Base-by-base conservation (phyloP, 53 echinoderm and acorn worm genomes). In the Stichopus horrens region DNA sequence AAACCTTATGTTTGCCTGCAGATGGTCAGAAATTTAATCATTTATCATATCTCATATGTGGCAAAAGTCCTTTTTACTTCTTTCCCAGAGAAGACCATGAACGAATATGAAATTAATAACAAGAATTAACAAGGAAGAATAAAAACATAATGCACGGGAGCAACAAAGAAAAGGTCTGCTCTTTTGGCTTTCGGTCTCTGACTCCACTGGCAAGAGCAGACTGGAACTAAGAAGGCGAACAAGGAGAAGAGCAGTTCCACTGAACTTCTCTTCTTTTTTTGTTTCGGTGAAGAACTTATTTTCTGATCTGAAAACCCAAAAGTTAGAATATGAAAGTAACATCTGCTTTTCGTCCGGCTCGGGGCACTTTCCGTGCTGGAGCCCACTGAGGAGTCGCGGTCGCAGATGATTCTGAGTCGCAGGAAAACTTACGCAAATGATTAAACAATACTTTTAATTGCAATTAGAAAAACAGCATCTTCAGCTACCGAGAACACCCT, bases 391-490 rank as follows among this genome's bases (percentile, higher is more conserved):
- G n/a, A 20, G 58, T 57, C 14, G 20, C 56, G 57, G 56, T 80
- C n/a, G 57, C 80, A 80, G 54, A 80, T 80, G 80, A 80, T 57
- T 80, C 80, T 56, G n/a, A 21, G 54, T 80, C 20, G n/a, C 71
- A 80, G 51, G 18, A 75, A 75, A 80, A 58, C 80, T 80, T 80
- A 80, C 80, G 80, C 58, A 80, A 80, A 80, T 80, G 80, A 71
- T 71, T 71, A 80, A 80, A 80, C 80, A 80, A 80, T 80, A 20
- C 57, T 80, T 80, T 58, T 80, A 80, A 80, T 80, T 80, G 80
- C 80, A 80, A 80, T 80, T 80, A 80, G 71, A 80, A 80, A 80
- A 80, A 80, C 80, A 80, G 80, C 80, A 22, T 80, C 80, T 57
- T 80, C 80, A 57, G 53, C 56, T 57, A 57, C 55, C n/a, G 56